Conservation (phyloP, 2,797 vertebrate genomes). For the Gobionotothen gibberifrons region DNA sequence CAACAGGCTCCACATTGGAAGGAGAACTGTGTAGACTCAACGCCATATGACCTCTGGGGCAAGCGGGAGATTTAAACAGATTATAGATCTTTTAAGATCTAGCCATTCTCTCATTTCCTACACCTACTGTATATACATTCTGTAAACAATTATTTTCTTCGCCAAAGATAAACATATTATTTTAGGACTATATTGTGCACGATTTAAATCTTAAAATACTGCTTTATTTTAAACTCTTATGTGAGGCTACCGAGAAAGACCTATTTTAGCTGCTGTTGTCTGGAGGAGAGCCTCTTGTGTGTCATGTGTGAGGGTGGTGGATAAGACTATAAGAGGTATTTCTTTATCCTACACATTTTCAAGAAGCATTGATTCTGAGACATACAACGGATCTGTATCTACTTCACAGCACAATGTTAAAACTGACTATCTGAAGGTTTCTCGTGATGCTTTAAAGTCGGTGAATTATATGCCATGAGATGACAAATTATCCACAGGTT, state of each 20-base stretch:
- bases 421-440: constrained; percentile 6
- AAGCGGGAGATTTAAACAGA: constrained; percentile 39
- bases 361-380: constrained; percentile 18
- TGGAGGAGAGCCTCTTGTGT: background rate
- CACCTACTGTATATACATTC: background rate
- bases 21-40: constrained; percentile 41
- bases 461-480: constrained; percentile 15
- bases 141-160: background rate
- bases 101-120: constrained; percentile 3
- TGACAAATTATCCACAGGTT: background rate
- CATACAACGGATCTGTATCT: constrained; percentile 1
- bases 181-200: background rate
- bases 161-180: background rate
- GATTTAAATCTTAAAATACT: background rate
- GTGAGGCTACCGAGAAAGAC: background rate
- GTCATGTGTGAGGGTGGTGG: constrained; percentile 17
- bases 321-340: constrained; percentile 12
- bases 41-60: constrained; percentile 28
- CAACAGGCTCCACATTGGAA: constrained; percentile 16
- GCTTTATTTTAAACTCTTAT: background rate
- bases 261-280: constrained; percentile 1
- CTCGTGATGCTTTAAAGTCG: background rate
- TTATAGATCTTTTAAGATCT: constrained; percentile 32
- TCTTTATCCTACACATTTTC: constrained; percentile 10
- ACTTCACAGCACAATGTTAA: background rate